phyloP scores from a whole-genome alignment of 2,797 vertebrate genomes.

The Thripadectes ignobilis region DNA sequence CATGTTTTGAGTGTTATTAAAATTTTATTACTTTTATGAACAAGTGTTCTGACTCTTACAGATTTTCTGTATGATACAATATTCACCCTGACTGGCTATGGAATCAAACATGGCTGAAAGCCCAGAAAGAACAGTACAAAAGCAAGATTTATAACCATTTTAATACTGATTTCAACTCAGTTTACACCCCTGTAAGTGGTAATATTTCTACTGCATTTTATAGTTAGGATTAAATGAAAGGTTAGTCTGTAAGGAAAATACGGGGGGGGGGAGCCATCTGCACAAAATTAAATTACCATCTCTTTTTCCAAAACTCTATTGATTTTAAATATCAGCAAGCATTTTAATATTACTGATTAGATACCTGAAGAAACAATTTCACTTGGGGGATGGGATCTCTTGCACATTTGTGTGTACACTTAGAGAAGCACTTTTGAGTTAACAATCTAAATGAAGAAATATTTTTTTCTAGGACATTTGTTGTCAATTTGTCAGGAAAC shows the following conservation, averaged over 20 bases:
- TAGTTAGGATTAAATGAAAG: background rate
- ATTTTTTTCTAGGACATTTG: background rate
- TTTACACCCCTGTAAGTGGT: background rate
- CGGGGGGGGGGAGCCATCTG: background rate
- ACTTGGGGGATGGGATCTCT: background rate
- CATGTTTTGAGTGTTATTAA: background rate
- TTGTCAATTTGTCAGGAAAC: background rate
- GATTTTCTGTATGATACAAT: background rate
- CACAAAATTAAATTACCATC: background rate
- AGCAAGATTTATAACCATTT: background rate
- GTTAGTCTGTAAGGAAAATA: background rate
- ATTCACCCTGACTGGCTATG: background rate
- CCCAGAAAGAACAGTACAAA: background rate
- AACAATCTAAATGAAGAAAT: background rate
- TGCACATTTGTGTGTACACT: background rate
- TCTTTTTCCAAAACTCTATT: background rate
- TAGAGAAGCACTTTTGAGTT: background rate
- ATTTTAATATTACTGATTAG: background rate
- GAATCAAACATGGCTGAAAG: background rate
- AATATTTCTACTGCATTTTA: background rate
- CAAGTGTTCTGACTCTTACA: background rate
- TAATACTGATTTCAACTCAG: background rate
- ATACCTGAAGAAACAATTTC: background rate
- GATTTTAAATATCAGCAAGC: background rate
- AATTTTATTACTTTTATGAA: background rate